A percentile compares a stretch with the other conserved stretches of the same genome.
Evolutionary conservation across 2,113 vertebrate genomes (phyloP).

Genomic region (Hippocampus comes): DNA sequence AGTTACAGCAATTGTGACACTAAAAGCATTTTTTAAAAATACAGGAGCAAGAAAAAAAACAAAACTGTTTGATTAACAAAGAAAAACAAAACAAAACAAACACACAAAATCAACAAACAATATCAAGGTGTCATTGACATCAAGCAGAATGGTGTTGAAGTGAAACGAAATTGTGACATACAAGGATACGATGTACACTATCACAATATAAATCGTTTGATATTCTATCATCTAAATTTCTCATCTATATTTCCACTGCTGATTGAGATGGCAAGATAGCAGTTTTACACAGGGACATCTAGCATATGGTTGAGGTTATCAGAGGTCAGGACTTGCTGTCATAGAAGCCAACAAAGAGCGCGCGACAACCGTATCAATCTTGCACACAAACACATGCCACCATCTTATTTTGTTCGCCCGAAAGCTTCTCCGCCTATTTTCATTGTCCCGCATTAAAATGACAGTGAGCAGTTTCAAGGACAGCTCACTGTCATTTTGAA

Average conservation of each 20-base stretch:
- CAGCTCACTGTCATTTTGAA: constrained; percentile 29
- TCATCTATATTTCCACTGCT: neutral
- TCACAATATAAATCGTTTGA: neutral
- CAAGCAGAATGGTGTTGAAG: too few species aligned
- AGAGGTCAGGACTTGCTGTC: constrained; percentile 33
- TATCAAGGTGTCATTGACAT: too few species aligned
- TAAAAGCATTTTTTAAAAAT: too few species aligned
- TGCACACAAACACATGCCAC: constrained; percentile 10
- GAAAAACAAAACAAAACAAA: too few species aligned
- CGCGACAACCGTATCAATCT: constrained; percentile 16
- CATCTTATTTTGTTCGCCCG: constrained; percentile 20
- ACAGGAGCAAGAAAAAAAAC: too few species aligned
- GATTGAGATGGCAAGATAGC: neutral
- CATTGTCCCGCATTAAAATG: constrained; percentile 40
- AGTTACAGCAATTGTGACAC: neutral
- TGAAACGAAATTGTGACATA: neutral
- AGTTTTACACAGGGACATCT: neutral
- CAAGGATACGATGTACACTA: neutral
- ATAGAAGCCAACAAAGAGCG: constrained; percentile 28
- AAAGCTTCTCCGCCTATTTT: constrained; percentile 19
- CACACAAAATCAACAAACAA: too few species aligned
- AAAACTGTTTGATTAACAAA: too few species aligned
- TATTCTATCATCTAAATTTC: neutral
- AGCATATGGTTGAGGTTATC: constrained; percentile 12
- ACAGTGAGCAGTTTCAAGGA: constrained; percentile 52